These are phyloP conservation scores for Ephestia elutella DNA, from an alignment of 1,140 invertebrate genomes.

Conservation along the genomic window DNA sequence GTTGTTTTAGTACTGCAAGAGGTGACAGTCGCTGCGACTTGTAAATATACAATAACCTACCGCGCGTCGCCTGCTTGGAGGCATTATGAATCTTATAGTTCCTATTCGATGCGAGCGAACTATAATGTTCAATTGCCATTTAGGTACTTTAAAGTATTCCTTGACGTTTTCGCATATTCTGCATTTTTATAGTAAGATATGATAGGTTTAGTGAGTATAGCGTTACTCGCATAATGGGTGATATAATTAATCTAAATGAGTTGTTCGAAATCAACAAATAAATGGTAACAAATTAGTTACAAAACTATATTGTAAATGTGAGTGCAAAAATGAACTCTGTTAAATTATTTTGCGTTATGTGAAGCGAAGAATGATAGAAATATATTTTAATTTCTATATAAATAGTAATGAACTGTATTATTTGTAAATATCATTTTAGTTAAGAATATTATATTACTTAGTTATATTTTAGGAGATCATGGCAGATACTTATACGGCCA, in stretches of 20 bases:
- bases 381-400: slow-evolving; percentile 74
- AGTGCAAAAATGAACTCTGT: slow-evolving; percentile 75
- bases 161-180: slow-evolving; percentile 72
- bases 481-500: slow-evolving; percentile 76
- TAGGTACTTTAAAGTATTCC: slow-evolving; percentile 61
- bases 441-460: slow-evolving; percentile 76
- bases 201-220: slow-evolving; percentile 63
- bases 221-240: slow-evolving; percentile 70
- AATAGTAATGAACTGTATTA: slow-evolving; percentile 74
- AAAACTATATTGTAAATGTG: slow-evolving; percentile 71
- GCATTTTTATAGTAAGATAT: slow-evolving; percentile 71
- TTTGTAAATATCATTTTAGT: slow-evolving; percentile 75
- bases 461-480: slow-evolving; percentile 73
- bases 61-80: slow-evolving; percentile 32
- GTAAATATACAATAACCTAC: slow-evolving; percentile 53
- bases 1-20: slow-evolving; percentile 50
- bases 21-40: slow-evolving; percentile 32
- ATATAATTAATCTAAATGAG: slow-evolving; percentile 72
- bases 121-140: slow-evolving; percentile 73
- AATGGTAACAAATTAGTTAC: slow-evolving; percentile 62
- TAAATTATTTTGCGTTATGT: slow-evolving; percentile 76
- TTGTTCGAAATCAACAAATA: slow-evolving; percentile 62
- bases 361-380: slow-evolving; percentile 73
- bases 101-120: slow-evolving; percentile 70
- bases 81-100: slow-evolving; percentile 74